Evolutionary conservation across 2,888 invertebrate genomes (phyloP), one percentile per base, ranked within the genome.

Genomic region (Himalopsyche tibetana): DNA sequence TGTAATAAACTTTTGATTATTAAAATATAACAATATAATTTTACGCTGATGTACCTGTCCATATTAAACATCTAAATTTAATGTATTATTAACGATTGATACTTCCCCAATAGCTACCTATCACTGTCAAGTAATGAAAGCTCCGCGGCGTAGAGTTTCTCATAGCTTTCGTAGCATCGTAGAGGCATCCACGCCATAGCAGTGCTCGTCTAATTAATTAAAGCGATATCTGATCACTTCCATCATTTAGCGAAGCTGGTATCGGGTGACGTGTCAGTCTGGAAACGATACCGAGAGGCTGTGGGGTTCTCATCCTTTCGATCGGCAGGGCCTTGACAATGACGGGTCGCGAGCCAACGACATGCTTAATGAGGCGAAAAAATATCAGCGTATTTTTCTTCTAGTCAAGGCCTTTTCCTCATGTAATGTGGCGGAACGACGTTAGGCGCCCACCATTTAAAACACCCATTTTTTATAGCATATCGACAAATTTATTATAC

Each of bases 121-220:
- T 63, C 63, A 63, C 63, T 63, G 63, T 63, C 63, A 63, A 63
- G 63, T 28, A 63, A 28, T 9, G 63, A 63, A 63, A 63, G 28
- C 63, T 63, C 28, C 6, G n/a, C 15, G 28, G 28, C 51, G 51
- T 51, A 51, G 51, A 51, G 51, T 51, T 51, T 51, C 51, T 15
- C 51, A 5, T 12, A 51, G 51, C 51, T 19, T 28, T 63, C 63
- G 15, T 69, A 38, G 42, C 85, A 55, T 55, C 80, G 55, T 19
- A 69, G 85, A 85, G 85, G 82, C 79, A 74, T 85, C 82, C 28
- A 80, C 55, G 82, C 85, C 80, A 63, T 83, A 45, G 40, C 83
- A 83, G 83, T 45, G 74, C 69, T 82, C 55, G 80, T 84, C 85
- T 86, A 87, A 88, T 88, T 88, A 88, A 86, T 88, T 88, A 88